Evolutionary conservation across 2,797 vertebrate species (phyloP), one percentile per base, ranked within the genome.

Genomic region (Takifugu rubripes): DNA sequence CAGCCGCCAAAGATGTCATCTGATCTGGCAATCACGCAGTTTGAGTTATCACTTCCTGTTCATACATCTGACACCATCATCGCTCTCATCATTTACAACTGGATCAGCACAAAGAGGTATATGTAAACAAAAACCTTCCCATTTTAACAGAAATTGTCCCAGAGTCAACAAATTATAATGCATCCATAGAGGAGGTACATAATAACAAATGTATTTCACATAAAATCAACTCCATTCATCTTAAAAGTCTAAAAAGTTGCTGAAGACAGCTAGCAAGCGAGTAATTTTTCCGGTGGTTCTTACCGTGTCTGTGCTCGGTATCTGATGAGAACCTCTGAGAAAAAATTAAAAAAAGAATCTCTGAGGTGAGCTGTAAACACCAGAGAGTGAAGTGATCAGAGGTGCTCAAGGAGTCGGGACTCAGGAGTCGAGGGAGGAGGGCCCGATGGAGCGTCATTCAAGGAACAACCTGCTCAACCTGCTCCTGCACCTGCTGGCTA

Each of bases 401-500:
- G 72, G n/a, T 52, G 54, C 69, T 51, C 43, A 26, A 45, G 54
- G 33, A 45, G 49, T 70, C 58, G 47, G 70, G 48, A 57, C 55
- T 59, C 50, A 46, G 52, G 42, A 49, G 10, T 62, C 66, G 69
- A 57, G 74, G 73, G 74, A 81, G 83, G 61, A 82, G 80, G 16
- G 72, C 71, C 56, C 56, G 53, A 25, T 52, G 44, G 50, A 59
- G 68, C 51, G 59, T 55, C 77, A 77, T 84, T 85, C 79, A 70
- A 59, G 62, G 52, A 76, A 54, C 72, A 85, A 84, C 90, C 87
- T 83, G 90, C 73, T 83, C 81, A 84, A 90, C 90, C 87, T 87
- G 90, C 79, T 88, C 50, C 56, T 75, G 29, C 85, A 86, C 87
- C 88, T 89, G 84, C 59, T 80, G 75, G 44, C 10, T n/a, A 46